phyloP scores from a whole-genome alignment of 2,113 vertebrate genomes.

The Rattus rattus region DNA sequence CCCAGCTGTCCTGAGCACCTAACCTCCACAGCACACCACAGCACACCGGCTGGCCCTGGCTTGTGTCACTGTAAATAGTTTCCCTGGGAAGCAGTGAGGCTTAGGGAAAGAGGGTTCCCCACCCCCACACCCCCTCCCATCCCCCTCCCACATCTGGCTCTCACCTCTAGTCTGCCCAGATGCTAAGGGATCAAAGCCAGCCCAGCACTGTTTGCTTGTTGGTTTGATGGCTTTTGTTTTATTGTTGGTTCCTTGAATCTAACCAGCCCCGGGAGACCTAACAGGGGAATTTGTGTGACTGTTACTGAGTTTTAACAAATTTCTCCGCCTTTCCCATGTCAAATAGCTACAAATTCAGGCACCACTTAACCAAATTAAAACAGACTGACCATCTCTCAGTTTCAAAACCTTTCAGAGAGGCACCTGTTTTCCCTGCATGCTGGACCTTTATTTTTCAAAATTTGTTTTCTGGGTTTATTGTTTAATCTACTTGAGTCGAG shows the following conservation, averaged over 20 bases:
- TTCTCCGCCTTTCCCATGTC: neutral
- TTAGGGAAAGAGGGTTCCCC: neutral
- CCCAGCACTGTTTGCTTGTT: neutral
- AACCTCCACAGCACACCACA: neutral
- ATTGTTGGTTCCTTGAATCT: neutral
- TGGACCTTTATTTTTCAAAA: slow-evolving; percentile 6
- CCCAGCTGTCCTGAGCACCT: neutral
- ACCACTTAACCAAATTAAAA: neutral
- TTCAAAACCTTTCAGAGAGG: neutral
- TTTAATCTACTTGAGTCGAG: neutral
- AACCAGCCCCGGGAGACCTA: neutral
- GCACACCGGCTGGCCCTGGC: neutral
- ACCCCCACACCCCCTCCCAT: no score
- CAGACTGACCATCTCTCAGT: neutral
- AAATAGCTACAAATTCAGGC: neutral
- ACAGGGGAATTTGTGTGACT: neutral
- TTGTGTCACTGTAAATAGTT: neutral
- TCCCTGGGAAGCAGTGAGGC: fast-evolving
- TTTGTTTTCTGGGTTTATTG: neutral
- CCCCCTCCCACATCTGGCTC: neutral
- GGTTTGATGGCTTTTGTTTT: neutral
- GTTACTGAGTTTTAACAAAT: neutral
- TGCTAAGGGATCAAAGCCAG: fast-evolving
- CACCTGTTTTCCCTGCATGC: neutral
- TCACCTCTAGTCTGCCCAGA: fast-evolving